Percentiles rank a stretch among this genome's conserved stretches.
phyloP scores from a whole-genome alignment of 2,113 vertebrate species.

The Mungos mungo region DNA sequence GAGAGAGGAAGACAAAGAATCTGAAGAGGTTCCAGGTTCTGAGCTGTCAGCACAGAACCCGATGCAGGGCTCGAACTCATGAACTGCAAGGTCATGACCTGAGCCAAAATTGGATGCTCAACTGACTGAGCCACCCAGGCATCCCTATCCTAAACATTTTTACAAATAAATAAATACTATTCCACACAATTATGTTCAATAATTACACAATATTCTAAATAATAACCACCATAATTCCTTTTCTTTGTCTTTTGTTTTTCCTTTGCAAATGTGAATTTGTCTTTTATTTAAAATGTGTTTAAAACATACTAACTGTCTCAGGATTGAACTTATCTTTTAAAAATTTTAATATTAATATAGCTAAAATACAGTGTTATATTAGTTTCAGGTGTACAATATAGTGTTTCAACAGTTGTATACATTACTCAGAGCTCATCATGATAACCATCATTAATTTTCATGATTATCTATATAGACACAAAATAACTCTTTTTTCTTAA shows the following conservation, averaged over 20 bases:
- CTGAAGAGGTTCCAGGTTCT: too few relatives aligned
- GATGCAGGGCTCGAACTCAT: too few relatives aligned
- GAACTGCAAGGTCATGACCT: too few relatives aligned
- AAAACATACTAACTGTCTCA: neutral
- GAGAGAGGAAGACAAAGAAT: too few relatives aligned
- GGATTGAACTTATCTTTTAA: neutral
- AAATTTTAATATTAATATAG: neutral
- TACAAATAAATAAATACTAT: neutral
- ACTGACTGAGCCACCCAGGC: too few relatives aligned
- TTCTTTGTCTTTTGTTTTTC: neutral
- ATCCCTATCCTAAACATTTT: neutral
- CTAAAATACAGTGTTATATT: neutral
- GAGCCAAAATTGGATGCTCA: too few relatives aligned
- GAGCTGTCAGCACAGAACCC: too few relatives aligned
- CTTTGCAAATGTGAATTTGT: neutral
- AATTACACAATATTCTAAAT: neutral
- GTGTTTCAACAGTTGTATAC: neutral
- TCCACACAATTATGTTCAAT: neutral
- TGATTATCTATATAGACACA: neutral
- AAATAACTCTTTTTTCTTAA: neutral
- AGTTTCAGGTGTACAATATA: neutral
- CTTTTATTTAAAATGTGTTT: neutral
- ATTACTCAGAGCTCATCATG: neutral
- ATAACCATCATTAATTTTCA: neutral
- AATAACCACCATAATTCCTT: neutral